Base-by-base conservation (phyloP, 2,113 vertebrate genomes). In the Dicerorhinus sumatrensis region DNA sequence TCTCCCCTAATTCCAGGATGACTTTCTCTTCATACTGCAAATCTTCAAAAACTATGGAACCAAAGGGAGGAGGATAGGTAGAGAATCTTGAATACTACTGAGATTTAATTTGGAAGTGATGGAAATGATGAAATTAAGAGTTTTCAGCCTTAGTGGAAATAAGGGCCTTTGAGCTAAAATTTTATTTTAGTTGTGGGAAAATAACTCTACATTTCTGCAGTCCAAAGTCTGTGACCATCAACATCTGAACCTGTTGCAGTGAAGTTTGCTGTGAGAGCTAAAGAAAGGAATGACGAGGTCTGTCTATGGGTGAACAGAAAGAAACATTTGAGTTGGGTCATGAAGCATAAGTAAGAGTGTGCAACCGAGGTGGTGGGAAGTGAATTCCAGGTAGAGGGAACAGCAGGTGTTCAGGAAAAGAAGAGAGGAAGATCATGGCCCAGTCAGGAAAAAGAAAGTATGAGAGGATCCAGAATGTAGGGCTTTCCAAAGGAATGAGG, bases 371-470 rank as follows among this genome's bases (percentile, higher is more conserved):
- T 11, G 33, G 46, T 4, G 6, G 33, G 51, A 10, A 23, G 46
- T n/a, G 23, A 62, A 56, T n/a, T 33, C 6, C 36, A 62, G 67
- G 29, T 6, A 18, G 14, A 70, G n/a, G 36, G 58, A 60, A 33
- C 2, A 54, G 33, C 10, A 17, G 6, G 39, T 14, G 4, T 36
- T 72, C 6, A 29, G n/a, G 76, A 11, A 83, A 87, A 92, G 56
- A 60, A 20, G 5, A 0, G 1, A 9, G 2, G 29, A n/a, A 33
- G 48, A 63, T 20, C 8, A 6, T 0, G 7, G 23, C 3, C 29
- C 46, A 5, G 9, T 20, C 17, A 27, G 36, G 18, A 16, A 27
- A 6, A 16, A 46, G 8, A 62, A 46, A 89, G 20, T 25, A 14
- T 48, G 13, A 25, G 42, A 25, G 70, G 1, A 8, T 29, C 3